Conservation (phyloP, 1,140 invertebrate species). For the Cepaea nemoralis region DNA sequence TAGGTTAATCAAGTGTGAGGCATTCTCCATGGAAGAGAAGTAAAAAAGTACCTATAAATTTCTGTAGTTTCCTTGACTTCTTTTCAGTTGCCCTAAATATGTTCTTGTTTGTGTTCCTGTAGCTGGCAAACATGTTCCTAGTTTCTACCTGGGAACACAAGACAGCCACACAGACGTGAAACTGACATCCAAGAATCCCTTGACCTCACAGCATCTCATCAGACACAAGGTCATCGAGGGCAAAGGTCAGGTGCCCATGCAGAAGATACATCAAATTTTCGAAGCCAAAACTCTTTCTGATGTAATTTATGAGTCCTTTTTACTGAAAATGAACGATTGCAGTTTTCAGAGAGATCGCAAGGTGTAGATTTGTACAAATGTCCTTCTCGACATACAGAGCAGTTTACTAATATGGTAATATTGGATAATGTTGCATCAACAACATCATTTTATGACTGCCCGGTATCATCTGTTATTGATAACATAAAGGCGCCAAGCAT, state of each 20-base stretch:
- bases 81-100: no score
- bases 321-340: not conserved
- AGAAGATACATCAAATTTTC: not conserved
- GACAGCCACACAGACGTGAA: not conserved
- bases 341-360: not conserved
- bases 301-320: not conserved
- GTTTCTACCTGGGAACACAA: not conserved
- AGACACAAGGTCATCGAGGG: not conserved
- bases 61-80: no score
- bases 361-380: not conserved
- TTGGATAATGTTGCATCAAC: not conserved
- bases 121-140: not conserved
- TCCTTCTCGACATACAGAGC: not conserved
- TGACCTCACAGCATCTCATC: not conserved
- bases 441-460: conserved; percentile 14
- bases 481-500: not conserved
- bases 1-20: no score
- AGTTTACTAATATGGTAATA: conserved; percentile 6
- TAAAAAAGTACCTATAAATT: no score
- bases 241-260: not conserved
- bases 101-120: not conserved
- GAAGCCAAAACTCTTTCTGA: not conserved
- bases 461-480: not conserved
- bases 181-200: not conserved
- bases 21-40: no score